Conservation (phyloP, 2,888 invertebrate genomes). For the Drosophila mettleri region DNA sequence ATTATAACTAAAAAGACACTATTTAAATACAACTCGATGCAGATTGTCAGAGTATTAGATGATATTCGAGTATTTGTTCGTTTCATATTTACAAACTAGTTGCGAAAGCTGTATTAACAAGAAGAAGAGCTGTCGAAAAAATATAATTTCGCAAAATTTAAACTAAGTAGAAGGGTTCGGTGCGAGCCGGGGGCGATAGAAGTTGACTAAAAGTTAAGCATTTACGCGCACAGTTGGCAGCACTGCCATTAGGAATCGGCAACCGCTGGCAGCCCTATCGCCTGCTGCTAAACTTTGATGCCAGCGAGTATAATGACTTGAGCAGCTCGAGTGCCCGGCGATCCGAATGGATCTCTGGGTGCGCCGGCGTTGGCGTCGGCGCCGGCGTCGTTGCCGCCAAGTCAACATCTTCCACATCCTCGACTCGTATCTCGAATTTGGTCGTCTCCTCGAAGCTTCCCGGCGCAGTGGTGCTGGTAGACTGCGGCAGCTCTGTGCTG, state of each 20-base stretch:
- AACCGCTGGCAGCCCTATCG: constrained; percentile 79
- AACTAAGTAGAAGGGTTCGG: constrained; percentile 12
- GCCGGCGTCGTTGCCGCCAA: constrained; percentile 62
- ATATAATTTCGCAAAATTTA: constrained; percentile 16
- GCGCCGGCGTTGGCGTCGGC: constrained; percentile 57
- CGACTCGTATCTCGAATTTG: constrained; percentile 83
- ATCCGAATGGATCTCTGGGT: constrained; percentile 86
- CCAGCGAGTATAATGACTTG: constrained; percentile 93
- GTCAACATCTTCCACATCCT: constrained; percentile 78
- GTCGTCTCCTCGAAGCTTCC: constrained; percentile 82
- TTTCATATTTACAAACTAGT: constrained; percentile 76
- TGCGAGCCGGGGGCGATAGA: constrained; percentile 35
- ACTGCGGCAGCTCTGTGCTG: constrained; percentile 65
- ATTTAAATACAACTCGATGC: constrained; percentile 69
- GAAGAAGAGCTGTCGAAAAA: constrained; percentile 19
- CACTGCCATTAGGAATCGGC: constrained; percentile 67
- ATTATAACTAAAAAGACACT: constrained; percentile 64
- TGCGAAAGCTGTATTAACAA: constrained; percentile 63
- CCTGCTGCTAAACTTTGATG: constrained; percentile 91
- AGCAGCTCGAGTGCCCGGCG: constrained; percentile 92
- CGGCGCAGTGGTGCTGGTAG: constrained; percentile 59
- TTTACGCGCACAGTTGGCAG: constrained; percentile 60
- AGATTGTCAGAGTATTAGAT: constrained; percentile 26
- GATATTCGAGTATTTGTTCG: constrained; percentile 49
- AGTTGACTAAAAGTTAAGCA: constrained; percentile 78